Base-by-base conservation (phyloP, 2,888 invertebrate genomes). In the Ceratothoa steindachneri region DNA sequence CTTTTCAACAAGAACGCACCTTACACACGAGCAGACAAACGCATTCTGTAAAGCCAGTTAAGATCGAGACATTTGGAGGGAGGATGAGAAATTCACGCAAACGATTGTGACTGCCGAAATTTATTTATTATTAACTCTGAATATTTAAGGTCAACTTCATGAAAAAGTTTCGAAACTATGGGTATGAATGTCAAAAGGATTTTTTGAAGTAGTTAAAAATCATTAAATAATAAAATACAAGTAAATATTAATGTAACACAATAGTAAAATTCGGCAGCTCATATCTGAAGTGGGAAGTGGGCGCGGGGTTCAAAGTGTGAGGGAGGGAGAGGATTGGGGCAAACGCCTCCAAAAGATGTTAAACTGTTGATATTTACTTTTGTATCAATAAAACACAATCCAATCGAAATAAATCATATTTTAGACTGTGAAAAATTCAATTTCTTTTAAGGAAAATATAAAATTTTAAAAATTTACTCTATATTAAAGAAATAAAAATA, bases 201-300 rank as follows among this genome's bases (percentile, higher is more conserved):
- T n/a, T n/a, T n/a, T n/a, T n/a, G n/a, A n/a, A n/a, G n/a, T n/a
- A n/a, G 24, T 60, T 60, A 60, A 60, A 60, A 60, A 60, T n/a
- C n/a, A n/a, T n/a, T n/a, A n/a, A n/a, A n/a, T n/a, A n/a, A n/a
- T n/a, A n/a, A n/a, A n/a, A n/a, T n/a, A n/a, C n/a, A n/a, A n/a
- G n/a, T n/a, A n/a, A n/a, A n/a, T n/a, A n/a, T n/a, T n/a, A n/a
- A n/a, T n/a, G n/a, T n/a, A n/a, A n/a, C n/a, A n/a, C n/a, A n/a
- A n/a, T n/a, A 60, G 24, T 60, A 60, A 60, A 60, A 3, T 60
- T 60, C 60, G 19, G 12, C 22, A 60, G 19, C 24, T 24, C 22
- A 60, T 60, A 60, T 60, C 60, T 60, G 12, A n/a, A 24, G 60
- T 60, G 60, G 60, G 60, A 60, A 60, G 60, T 60, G 60, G 60